Percentiles rank a stretch among this genome's conserved stretches.
These are phyloP conservation scores for Heteractis magnifica DNA, from an alignment of 92 coral and sea anemone genomes.

Conservation along the genomic window DNA sequence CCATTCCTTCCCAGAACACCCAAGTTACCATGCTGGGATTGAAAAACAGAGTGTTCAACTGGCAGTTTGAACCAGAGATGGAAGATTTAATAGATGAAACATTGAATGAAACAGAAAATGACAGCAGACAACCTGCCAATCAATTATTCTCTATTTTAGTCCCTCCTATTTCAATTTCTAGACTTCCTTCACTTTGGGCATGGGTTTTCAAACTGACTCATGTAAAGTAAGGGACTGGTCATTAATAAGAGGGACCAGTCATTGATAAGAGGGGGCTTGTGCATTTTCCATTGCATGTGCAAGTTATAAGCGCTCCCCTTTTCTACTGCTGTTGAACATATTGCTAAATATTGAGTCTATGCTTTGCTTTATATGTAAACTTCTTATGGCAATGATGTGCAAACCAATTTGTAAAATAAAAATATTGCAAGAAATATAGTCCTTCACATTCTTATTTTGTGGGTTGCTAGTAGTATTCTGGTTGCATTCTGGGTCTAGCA, in stretches of 20 bases:
- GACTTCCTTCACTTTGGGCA: conserved; percentile 89
- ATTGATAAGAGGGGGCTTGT: no score
- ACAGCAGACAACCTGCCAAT: not conserved
- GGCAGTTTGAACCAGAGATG: conserved; percentile 46
- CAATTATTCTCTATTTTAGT: conserved; percentile 22
- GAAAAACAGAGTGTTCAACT: conserved; percentile 44
- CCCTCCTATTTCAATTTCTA: conserved; percentile 57
- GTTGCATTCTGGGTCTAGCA: no score
- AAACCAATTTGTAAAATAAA: no score
- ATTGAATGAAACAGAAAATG: not conserved
- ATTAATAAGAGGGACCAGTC: not conserved
- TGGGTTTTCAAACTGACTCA: conserved; percentile 75
- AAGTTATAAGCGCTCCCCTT: no score
- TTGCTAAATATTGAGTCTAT: no score
- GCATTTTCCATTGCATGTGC: no score
- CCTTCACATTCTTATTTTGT: no score
- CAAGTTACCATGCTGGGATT: conserved; percentile 78
- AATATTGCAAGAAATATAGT: no score
- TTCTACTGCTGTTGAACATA: no score
- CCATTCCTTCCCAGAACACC: conserved; percentile 54
- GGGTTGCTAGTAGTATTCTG: no score
- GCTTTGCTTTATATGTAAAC: no score
- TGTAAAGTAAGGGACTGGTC: conserved; percentile 22
- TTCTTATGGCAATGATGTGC: no score
- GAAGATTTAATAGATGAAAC: not conserved